Evolutionary conservation across 1,140 invertebrate genomes (phyloP).

Genomic region (Habropoda laboriosa): DNA sequence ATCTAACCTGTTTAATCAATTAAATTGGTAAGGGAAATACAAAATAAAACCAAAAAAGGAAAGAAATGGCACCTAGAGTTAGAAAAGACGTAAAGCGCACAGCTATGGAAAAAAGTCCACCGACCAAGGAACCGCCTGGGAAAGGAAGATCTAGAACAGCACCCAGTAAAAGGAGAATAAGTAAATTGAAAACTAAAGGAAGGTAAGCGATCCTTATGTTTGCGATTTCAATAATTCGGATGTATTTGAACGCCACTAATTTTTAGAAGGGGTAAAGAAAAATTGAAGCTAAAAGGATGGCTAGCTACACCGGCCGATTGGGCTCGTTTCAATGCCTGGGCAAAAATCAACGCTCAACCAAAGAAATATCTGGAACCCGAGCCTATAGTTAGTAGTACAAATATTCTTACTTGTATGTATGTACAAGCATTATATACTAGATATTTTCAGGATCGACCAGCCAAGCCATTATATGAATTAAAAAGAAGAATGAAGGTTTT

Average conservation of each 20-base stretch:
- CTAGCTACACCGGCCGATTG: conserved; percentile 67
- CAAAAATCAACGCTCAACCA: conserved; percentile 57
- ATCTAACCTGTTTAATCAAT: not conserved
- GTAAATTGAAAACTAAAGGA: not conserved
- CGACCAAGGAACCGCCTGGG: not conserved
- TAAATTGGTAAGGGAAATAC: not conserved
- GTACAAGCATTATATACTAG: too few relatives aligned
- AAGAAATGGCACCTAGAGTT: conserved; percentile 1
- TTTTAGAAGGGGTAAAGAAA: not conserved
- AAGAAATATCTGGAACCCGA: conserved; percentile 54
- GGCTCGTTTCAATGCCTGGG: conserved; percentile 68
- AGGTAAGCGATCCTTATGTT: not conserved
- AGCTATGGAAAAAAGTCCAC: not conserved
- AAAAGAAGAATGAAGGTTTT: conserved; percentile 49
- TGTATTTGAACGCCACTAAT: not conserved
- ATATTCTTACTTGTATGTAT: not conserved
- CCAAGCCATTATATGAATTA: conserved; percentile 54
- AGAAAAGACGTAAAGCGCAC: not conserved
- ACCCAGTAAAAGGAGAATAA: not conserved
- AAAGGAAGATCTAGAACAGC: not conserved
- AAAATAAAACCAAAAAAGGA: too few relatives aligned
- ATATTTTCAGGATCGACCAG: conserved; percentile 46
- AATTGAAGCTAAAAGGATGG: conserved; percentile 60
- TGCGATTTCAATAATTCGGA: not conserved
- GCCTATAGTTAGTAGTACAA: conserved; percentile 51